phyloP scores from a whole-genome alignment of 1,140 invertebrate species.

The Leptonema lineaticorne region DNA sequence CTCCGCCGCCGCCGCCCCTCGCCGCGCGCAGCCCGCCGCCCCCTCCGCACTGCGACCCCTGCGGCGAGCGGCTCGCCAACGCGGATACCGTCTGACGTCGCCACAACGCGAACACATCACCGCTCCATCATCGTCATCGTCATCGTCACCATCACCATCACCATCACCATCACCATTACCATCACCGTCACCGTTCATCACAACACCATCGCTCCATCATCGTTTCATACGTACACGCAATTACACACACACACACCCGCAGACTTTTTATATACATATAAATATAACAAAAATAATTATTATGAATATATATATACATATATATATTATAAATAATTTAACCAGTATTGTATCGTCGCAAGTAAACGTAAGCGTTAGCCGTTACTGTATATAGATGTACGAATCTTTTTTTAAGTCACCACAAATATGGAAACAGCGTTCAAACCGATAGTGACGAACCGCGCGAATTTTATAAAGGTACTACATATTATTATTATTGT shows the following conservation, averaged over 20 bases:
- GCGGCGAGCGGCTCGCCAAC: conserved; percentile 40
- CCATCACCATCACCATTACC: not conserved
- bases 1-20: conserved; percentile 43
- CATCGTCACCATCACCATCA: not conserved
- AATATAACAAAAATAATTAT: no score
- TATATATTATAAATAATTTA: not conserved
- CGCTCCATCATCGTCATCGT: not conserved
- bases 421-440: conserved; percentile 29
- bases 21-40: conserved; percentile 42
- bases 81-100: conserved; percentile 39
- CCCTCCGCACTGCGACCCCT: conserved; percentile 42
- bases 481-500: no score
- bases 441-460: conserved; percentile 2
- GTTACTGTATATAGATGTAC: conserved; percentile 40
- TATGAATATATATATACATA: not conserved
- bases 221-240: not conserved
- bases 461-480: no score
- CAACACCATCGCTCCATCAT: no score
- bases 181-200: not conserved
- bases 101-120: conserved; percentile 14
- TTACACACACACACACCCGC: not conserved
- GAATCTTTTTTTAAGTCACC: conserved; percentile 39
- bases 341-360: conserved; percentile 13
- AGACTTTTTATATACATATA: not conserved
- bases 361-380: conserved; percentile 38